Base-by-base conservation (phyloP, 35 echinoderm and acorn worm species). In the Lytechinus pictus region DNA sequence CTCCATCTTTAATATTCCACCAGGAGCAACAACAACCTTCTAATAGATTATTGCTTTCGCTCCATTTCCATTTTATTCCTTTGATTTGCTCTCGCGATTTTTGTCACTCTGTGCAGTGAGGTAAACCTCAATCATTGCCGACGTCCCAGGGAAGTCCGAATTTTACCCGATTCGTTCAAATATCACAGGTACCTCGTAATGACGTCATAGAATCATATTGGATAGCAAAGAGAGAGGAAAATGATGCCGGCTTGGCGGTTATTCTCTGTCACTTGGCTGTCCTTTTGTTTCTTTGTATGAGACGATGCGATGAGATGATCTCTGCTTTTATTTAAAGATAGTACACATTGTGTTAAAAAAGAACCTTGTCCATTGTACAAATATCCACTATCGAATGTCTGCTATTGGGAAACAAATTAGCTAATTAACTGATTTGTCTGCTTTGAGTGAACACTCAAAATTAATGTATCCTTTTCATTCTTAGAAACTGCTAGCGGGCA, bases 131-230 rank as follows among this genome's bases (percentile, higher is more conserved):
- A 79, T 79, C 66, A 16, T 79, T 24, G 21, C 14, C 66, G 19
- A 13, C 56, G 13, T 79, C 66, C 66, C 66, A 79, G 66, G 66
- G 66, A 0, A 27, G 66, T 79, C 19, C 14, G 66, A 79, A n/a
- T 79, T 79, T 79, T 79, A 79, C 66, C 66, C 66, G 66, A 79
- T 24, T 79, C 66, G 66, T 7, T 16, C 66, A 79, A 79, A 79
- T 79, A 79, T 79, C 66, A 79, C 16, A 79, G 66, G 66, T 79
- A 79, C 66, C 66, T 79, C 66, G 66, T 79, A 79, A 79, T 79
- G 66, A 79, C 66, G 66, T 79, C 66, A 79, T 79, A 19, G 66
- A 24, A 24, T 16, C 19, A 8, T 79, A 79, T 79, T 79, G 66
- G n/a, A 79, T 79, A 79, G n/a, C 66, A 79, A 79, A 24, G 66